These are phyloP conservation scores for Neoscelio sp. DNA, from an alignment of 2,888 invertebrate species.

Conservation along the genomic window DNA sequence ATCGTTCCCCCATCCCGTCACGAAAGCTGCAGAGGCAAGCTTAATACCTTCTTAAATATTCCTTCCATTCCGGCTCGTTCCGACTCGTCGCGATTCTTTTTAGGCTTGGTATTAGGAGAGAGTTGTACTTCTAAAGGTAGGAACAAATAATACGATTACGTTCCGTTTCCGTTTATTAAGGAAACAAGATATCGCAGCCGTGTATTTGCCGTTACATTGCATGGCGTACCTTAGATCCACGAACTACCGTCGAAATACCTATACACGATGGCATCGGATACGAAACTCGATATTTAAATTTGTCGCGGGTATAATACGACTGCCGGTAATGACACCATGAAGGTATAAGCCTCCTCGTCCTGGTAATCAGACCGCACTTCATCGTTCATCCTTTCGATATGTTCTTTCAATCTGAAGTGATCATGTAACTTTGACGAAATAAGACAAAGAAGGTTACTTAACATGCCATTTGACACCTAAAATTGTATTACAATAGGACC, in stretches of 20 bases:
- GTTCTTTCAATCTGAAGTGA: conserved; percentile 63
- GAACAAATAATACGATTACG: conserved; percentile 83
- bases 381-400: conserved; percentile 72
- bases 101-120: conserved; percentile 75
- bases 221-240: conserved; percentile 69
- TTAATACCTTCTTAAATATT: conserved; percentile 83
- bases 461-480: conserved; percentile 38
- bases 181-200: conserved; percentile 81
- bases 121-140: conserved; percentile 80
- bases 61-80: conserved; percentile 76
- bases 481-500: conserved; percentile 31
- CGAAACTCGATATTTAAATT: conserved; percentile 82
- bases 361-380: conserved; percentile 77
- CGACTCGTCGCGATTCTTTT: conserved; percentile 67
- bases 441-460: conserved; percentile 52
- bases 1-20: conserved; percentile 32
- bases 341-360: conserved; percentile 77
- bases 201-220: conserved; percentile 71
- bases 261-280: conserved; percentile 79
- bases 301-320: conserved; percentile 78
- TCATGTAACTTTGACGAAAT: conserved; percentile 65
- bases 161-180: conserved; percentile 83
- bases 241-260: conserved; percentile 71
- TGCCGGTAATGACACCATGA: conserved; percentile 71
- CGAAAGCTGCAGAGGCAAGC: conserved; percentile 72